phyloP scores from a whole-genome alignment of 2,888 invertebrate species.

The Boloria euphrosyne region DNA sequence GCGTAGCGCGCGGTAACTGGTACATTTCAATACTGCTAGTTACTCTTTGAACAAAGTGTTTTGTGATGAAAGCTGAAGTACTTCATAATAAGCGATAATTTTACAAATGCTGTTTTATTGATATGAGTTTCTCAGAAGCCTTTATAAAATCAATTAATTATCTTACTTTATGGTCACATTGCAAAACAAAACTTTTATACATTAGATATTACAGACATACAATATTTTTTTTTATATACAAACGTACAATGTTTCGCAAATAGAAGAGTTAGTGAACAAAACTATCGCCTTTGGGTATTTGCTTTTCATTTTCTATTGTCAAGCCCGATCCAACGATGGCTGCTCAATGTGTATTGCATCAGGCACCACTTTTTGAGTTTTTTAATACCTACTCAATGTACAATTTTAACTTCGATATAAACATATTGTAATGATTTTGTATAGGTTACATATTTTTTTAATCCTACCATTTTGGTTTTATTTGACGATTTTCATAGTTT shows the following conservation, averaged over 20 bases:
- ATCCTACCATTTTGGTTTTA: too few relatives aligned
- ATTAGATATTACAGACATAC: background rate
- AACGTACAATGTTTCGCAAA: conserved; percentile 9
- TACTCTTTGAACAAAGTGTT: background rate
- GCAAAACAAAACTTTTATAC: background rate
- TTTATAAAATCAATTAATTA: background rate
- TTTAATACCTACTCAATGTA: too few relatives aligned
- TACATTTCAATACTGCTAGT: background rate
- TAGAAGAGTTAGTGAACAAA: conserved; percentile 23
- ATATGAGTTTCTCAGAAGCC: background rate
- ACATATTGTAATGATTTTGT: too few relatives aligned
- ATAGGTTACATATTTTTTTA: too few relatives aligned
- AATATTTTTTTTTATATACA: background rate
- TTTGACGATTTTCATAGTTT: too few relatives aligned
- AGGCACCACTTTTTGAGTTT: too few relatives aligned
- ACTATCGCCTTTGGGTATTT: conserved; percentile 32
- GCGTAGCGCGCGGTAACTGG: background rate
- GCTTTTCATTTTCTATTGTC: conserved; percentile 31
- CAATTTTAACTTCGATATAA: too few relatives aligned
- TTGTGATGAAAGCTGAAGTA: background rate
- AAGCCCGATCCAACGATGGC: background rate
- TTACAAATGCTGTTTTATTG: too few relatives aligned
- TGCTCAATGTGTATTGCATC: too few relatives aligned
- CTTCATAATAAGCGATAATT: background rate
- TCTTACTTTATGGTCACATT: background rate